Evolutionary conservation across 2,888 invertebrate species (phyloP).

Genomic region (Temnothorax ravouxi): DNA sequence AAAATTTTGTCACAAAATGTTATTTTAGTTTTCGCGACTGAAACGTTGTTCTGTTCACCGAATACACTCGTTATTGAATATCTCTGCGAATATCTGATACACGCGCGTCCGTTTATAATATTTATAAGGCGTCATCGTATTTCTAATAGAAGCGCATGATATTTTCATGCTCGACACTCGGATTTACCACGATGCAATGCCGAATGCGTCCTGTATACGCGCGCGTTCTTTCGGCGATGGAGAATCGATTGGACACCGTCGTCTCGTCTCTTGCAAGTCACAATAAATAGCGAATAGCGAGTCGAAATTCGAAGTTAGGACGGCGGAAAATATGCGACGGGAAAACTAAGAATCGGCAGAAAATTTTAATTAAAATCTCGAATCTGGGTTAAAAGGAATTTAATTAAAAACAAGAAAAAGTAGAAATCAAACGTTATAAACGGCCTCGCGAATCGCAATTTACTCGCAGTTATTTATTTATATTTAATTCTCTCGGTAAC

Average conservation of each 20-base stretch:
- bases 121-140: conserved; percentile 54
- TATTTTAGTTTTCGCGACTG: conserved; percentile 11
- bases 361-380: conserved; percentile 59
- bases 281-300: conserved; percentile 62
- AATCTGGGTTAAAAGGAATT: conserved; percentile 54
- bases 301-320: conserved; percentile 43
- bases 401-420: conserved; percentile 57
- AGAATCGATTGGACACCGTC: conserved; percentile 67
- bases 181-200: conserved; percentile 59
- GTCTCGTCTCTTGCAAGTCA: conserved; percentile 60
- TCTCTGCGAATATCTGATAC: conserved; percentile 4
- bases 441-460: conserved; percentile 49
- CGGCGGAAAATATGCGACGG: conserved; percentile 56
- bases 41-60: conserved; percentile 16
- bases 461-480: conserved; percentile 55
- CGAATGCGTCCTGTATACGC: conserved; percentile 16
- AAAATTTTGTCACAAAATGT: not conserved
- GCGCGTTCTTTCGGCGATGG: conserved; percentile 62
- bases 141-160: conserved; percentile 45
- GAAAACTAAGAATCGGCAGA: conserved; percentile 61
- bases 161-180: conserved; percentile 48
- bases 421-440: conserved; percentile 54
- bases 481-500: conserved; percentile 51
- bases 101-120: conserved; percentile 35
- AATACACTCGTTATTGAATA: conserved; percentile 14